Base-by-base conservation (phyloP, 2,888 invertebrate genomes). In the Mesorhabditis belari region DNA sequence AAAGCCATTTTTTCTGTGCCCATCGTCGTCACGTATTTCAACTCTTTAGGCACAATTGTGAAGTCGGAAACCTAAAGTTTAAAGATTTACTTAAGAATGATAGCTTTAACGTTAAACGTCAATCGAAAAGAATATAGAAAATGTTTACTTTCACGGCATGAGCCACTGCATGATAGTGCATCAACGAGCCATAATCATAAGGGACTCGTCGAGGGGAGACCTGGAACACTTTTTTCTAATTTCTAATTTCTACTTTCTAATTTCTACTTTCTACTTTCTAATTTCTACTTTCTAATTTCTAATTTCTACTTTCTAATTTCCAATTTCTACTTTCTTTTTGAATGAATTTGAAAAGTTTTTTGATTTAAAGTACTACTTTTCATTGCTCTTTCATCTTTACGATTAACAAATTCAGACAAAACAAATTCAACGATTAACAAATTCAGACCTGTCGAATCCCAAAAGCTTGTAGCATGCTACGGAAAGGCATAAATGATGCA, bases 11-110 rank as follows among this genome's bases (percentile, higher is more conserved):
- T 70, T 64, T 79, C 79, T 12, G 79, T 79, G 44, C 79, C 79
- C 79, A 79, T 79, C 49, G 79, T 79, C 53, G 79, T 80, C 35
- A 79, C 79, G 63, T 79, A 79, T 62, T 79, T 79, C 59, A 79
- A 66, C 55, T 79, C 79, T 52, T 80, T 80, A 6, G 79, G 79
- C 23, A 79, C 79, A 60, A 79, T 79, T 17, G 79, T 79, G 60
- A 79, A 79, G 63, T 79, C 79, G 27, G 79, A 79, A 12, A 79
- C 79, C 69, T 69, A 28, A 27, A 60, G 26, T 24, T n/a, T n/a
- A n/a, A n/a, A n/a, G n/a, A n/a, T n/a, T n/a, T n/a, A n/a, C n/a
- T n/a, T 29, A 21, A 58, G 26, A 19, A 50, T 28, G 24, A 21
- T 6, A n/a, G 6, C 17, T n/a, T 51, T 51, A n/a, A n/a, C n/a